phyloP scores from a whole-genome alignment of 2,113 vertebrate genomes.

The Felis catus region DNA sequence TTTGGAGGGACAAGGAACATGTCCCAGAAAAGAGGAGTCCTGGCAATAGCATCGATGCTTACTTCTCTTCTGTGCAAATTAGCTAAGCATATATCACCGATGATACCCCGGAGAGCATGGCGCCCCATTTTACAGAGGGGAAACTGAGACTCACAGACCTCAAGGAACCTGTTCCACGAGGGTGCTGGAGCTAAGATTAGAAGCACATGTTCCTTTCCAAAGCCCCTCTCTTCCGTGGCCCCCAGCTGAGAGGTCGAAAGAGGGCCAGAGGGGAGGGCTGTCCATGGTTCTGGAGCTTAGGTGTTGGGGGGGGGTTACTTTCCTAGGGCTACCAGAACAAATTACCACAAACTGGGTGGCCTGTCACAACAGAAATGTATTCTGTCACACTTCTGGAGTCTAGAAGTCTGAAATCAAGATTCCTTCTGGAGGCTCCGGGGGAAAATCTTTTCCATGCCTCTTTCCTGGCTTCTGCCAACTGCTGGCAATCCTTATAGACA shows the following conservation, averaged over 20 bases:
- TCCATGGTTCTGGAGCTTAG: neutral
- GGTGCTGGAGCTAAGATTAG: neutral
- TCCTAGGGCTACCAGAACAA: neutral
- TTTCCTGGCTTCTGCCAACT: neutral
- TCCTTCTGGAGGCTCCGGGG: neutral
- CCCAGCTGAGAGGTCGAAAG: neutral
- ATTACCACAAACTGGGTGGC: neutral
- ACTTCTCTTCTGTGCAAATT: neutral
- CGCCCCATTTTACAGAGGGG: neutral
- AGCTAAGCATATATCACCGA: fast-evolving
- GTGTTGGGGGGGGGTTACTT: fast-evolving
- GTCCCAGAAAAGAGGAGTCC: neutral
- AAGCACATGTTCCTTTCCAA: neutral
- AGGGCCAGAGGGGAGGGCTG: fast-evolving
- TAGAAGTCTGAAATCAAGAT: neutral
- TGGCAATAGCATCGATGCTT: neutral
- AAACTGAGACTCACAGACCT: neutral
- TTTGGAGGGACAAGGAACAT: neutral
- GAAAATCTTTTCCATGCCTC: fast-evolving
- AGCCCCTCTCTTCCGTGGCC: fast-evolving
- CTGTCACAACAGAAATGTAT: neutral
- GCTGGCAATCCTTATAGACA: fast-evolving
- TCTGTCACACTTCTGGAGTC: neutral
- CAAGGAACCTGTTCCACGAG: neutral
- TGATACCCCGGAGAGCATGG: fast-evolving